Conservation (phyloP, 2,113 vertebrate species). For the Morone chrysops region DNA sequence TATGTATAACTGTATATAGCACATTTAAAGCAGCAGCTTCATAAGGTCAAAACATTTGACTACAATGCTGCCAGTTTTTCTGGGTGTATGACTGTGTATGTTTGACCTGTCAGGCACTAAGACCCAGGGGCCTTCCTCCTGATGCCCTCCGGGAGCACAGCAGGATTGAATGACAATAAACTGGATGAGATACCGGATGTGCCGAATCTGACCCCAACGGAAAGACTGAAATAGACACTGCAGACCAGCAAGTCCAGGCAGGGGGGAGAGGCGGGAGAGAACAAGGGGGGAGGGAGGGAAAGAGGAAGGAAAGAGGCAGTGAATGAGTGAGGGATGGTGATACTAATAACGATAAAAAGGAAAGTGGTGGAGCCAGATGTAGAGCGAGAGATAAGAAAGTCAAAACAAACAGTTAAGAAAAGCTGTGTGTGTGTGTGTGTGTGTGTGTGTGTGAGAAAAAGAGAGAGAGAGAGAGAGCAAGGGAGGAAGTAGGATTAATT, state of each 20-base stretch:
- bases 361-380: slow-evolving; percentile 15
- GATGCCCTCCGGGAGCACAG: slow-evolving; percentile 75
- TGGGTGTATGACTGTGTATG: neutral
- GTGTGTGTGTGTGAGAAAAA: neutral
- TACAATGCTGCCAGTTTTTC: neutral
- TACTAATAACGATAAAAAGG: slow-evolving; percentile 16
- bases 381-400: slow-evolving; percentile 5
- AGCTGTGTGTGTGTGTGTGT: too few relatives aligned
- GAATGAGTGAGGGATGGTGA: slow-evolving; percentile 51
- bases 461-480: neutral
- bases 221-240: slow-evolving; percentile 90
- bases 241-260: slow-evolving; percentile 79
- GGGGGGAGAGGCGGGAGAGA: slow-evolving; percentile 20
- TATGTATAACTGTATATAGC: too few relatives aligned
- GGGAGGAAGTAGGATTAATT: neutral
- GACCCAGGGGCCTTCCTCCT: slow-evolving; percentile 78
- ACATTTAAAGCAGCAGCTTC: neutral
- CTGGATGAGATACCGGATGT: slow-evolving; percentile 88
- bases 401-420: neutral
- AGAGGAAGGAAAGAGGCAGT: slow-evolving; percentile 33
- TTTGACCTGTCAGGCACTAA: slow-evolving; percentile 63
- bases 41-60: slow-evolving; percentile 21
- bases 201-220: slow-evolving; percentile 87
- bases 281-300: neutral
- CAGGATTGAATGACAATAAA: slow-evolving; percentile 86